Conservation (phyloP, 2,797 vertebrate genomes). For the Cygnus olor region DNA sequence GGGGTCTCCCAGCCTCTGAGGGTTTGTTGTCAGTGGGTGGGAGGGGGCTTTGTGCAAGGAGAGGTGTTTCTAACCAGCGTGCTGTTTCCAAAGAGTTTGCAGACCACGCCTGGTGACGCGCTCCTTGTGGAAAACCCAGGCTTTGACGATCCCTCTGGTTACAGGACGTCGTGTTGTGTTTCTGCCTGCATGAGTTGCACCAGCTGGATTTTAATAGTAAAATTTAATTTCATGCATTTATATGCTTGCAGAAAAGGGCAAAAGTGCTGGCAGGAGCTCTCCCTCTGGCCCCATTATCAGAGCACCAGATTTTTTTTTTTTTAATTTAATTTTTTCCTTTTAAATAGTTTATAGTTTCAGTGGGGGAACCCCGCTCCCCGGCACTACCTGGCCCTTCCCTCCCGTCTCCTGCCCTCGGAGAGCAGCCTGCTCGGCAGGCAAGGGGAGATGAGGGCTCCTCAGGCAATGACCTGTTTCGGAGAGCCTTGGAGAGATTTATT, state of each 20-base stretch:
- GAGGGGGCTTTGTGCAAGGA: not conserved
- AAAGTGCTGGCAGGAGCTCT: not conserved
- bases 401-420: not conserved
- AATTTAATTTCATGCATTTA: not conserved
- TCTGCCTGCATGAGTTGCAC: not conserved
- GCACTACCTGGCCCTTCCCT: too few species aligned
- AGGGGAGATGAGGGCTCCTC: not conserved
- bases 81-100: not conserved
- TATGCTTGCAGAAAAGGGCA: not conserved
- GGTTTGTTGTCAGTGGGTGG: not conserved
- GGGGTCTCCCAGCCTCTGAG: not conserved
- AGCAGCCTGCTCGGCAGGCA: rapidly evolving
- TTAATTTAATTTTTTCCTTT: too few species aligned
- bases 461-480: not conserved
- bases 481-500: not conserved
- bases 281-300: rapidly evolving
- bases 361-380: not conserved
- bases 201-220: not conserved
- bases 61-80: not conserved
- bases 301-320: not conserved
- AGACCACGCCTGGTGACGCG: not conserved
- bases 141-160: too few species aligned
- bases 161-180: too few species aligned
- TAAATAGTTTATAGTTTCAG: too few species aligned
- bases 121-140: not conserved